Evolutionary conservation across 2,888 invertebrate genomes (phyloP).

Genomic region (Spisula subtruncata): DNA sequence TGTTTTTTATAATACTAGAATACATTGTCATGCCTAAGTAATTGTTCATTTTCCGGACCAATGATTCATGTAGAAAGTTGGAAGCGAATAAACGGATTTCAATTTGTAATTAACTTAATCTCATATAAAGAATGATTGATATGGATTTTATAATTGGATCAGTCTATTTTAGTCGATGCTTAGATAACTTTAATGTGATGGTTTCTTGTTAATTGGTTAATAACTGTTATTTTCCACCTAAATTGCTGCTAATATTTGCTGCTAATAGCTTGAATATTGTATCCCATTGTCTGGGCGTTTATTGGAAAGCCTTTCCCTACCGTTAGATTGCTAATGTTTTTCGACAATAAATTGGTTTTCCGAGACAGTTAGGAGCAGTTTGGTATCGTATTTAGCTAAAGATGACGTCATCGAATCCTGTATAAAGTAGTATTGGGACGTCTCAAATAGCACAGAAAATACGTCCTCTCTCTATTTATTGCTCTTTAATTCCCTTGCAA

Average conservation of each 20-base stretch:
- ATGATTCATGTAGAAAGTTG: too few relatives aligned
- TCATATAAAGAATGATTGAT: neutral
- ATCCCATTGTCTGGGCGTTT: neutral
- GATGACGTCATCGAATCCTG: neutral
- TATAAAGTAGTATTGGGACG: neutral
- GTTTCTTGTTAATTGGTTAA: constrained; percentile 8
- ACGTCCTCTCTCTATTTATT: constrained; percentile 4
- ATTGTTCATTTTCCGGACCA: too few relatives aligned
- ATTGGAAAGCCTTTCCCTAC: neutral
- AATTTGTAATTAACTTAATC: too few relatives aligned
- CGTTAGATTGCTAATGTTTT: constrained; percentile 5
- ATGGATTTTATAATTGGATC: neutral
- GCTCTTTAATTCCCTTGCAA: constrained; percentile 12
- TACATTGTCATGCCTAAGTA: too few relatives aligned
- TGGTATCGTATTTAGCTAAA: constrained; percentile 15
- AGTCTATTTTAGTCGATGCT: neutral
- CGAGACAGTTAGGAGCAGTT: constrained; percentile 14
- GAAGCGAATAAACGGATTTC: too few relatives aligned
- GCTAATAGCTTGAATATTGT: neutral
- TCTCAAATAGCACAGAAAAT: constrained; percentile 17
- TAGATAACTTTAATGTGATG: neutral
- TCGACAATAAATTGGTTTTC: constrained; percentile 29
- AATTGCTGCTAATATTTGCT: neutral
- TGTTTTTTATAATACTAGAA: too few relatives aligned
- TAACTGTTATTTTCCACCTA: neutral